A percentile compares a stretch with the other conserved stretches of the same genome.
phyloP scores from a whole-genome alignment of 2,113 vertebrate species.

The Pogonocichla stellata region DNA sequence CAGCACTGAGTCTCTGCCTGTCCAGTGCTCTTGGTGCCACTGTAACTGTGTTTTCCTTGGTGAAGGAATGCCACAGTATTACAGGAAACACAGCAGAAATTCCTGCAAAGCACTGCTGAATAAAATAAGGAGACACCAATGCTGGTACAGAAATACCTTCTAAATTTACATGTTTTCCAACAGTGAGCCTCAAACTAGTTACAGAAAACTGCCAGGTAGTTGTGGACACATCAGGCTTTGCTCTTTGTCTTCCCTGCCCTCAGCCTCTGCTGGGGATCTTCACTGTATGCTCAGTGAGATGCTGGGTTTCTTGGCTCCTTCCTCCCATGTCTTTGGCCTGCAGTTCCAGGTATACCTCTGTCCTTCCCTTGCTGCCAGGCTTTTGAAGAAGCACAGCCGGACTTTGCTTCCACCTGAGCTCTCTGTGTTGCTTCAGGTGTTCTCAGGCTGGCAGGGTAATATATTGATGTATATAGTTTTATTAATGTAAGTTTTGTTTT shows the following conservation, averaged over 20 bases:
- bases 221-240: not conserved
- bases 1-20: not conserved
- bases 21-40: fast-evolving
- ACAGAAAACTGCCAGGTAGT: not conserved
- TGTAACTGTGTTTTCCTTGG: not conserved
- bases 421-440: fast-evolving
- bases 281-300: fast-evolving
- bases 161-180: not conserved
- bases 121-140: not conserved
- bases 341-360: not conserved
- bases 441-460: not conserved
- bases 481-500: not conserved
- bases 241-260: not conserved
- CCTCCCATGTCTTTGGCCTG: not conserved
- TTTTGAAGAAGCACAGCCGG: not conserved
- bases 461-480: not conserved
- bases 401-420: not conserved
- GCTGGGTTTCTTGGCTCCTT: not conserved
- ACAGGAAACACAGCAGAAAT: not conserved
- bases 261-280: not conserved
- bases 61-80: not conserved
- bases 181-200: not conserved
- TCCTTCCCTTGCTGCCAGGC: not conserved
- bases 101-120: not conserved
- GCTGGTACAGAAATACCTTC: not conserved